Conservation (phyloP, 2,888 invertebrate species). For the Macrosoma leucophasiata region DNA sequence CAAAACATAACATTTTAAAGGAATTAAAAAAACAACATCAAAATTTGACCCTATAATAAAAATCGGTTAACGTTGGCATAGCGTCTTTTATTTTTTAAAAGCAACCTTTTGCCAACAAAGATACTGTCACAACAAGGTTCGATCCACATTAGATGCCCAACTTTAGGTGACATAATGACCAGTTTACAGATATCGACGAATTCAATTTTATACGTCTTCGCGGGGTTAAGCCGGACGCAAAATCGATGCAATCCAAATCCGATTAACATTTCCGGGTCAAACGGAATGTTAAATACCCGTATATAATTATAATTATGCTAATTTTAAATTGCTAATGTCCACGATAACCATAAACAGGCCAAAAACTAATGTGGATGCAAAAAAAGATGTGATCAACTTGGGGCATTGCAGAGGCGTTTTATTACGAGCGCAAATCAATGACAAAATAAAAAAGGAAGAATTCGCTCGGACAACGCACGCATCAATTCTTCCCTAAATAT, state of each 20-base stretch:
- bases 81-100: conserved; percentile 34
- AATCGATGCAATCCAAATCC: conserved; percentile 6
- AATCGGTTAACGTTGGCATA: conserved; percentile 30
- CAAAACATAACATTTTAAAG: conserved; percentile 8
- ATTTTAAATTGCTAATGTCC: conserved; percentile 6
- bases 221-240: conserved; percentile 32
- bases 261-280: conserved; percentile 27
- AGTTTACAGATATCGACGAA: conserved; percentile 35
- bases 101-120: conserved; percentile 30
- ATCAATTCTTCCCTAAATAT: conserved; percentile 34
- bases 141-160: conserved; percentile 40
- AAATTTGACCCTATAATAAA: conserved; percentile 42
- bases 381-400: conserved; percentile 3
- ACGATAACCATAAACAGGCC: conserved; percentile 10
- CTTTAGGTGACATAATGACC: conserved; percentile 38
- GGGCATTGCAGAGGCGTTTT: conserved; percentile 19
- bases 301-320: conserved; percentile 8
- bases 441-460: conserved; percentile 27
- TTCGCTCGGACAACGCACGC: conserved; percentile 34
- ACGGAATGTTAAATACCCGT: conserved; percentile 17
- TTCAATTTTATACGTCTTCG: conserved; percentile 36
- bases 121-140: conserved; percentile 40
- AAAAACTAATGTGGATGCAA: conserved; percentile 7
- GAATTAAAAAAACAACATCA: conserved; percentile 11
- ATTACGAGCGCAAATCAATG: conserved; percentile 18